A percentile compares a stretch with the other conserved stretches of the same genome.
These are phyloP conservation scores for Drosophila suzukii DNA, from an alignment of 1,140 invertebrate species.

Conservation along the genomic window DNA sequence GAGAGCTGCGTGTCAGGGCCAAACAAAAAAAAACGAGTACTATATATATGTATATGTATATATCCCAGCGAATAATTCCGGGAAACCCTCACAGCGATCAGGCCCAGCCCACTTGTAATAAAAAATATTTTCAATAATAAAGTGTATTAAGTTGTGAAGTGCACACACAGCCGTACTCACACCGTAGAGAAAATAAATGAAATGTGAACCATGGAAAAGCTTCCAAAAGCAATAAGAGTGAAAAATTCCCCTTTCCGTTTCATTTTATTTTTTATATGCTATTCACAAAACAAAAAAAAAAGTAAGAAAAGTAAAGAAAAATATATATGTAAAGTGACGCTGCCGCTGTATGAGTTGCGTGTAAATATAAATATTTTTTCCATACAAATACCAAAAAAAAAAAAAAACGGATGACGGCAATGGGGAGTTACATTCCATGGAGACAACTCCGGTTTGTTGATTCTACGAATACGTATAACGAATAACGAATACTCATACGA, in stretches of 20 bases:
- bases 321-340: constrained; percentile 25
- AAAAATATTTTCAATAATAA: constrained; percentile 84
- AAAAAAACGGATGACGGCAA: not conserved
- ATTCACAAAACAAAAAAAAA: constrained; percentile 62
- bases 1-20: constrained; percentile 71
- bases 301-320: constrained; percentile 35
- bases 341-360: constrained; percentile 54
- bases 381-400: constrained; percentile 32
- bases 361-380: constrained; percentile 79
- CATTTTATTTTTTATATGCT: constrained; percentile 35
- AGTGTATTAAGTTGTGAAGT: constrained; percentile 83
- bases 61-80: constrained; percentile 37
- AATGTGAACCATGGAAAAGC: constrained; percentile 79
- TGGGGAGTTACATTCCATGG: constrained; percentile 34
- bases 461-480: constrained; percentile 56
- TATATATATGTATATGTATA: not conserved
- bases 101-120: constrained; percentile 69
- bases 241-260: constrained; percentile 43
- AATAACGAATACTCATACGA: not conserved
- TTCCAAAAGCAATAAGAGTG: constrained; percentile 80
- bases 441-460: constrained; percentile 47
- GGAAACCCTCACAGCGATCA: constrained; percentile 44
- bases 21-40: constrained; percentile 21
- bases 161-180: constrained; percentile 43
- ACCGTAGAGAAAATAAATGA: constrained; percentile 76